Evolutionary conservation across 2,888 invertebrate genomes (phyloP), one percentile per base, ranked within the genome.

Genomic region (Meteorus cinctellus): DNA sequence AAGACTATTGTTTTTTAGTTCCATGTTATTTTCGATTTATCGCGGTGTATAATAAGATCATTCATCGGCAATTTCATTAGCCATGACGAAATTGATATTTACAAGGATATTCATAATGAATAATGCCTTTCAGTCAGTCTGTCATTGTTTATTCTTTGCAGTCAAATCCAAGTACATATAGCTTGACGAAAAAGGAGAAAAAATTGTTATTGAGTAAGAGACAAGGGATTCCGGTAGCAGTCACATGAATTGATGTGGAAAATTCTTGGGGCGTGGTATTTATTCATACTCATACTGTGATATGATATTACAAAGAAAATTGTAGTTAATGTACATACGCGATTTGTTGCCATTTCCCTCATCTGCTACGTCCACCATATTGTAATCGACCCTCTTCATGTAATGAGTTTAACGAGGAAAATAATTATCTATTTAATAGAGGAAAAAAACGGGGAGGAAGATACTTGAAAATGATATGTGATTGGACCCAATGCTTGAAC

Each of bases 251-350:
- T 72, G 66, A 65, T 51, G 55, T 66, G 60, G 66, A 66, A 71
- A 75, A 75, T 67, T 72, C 67, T n/a, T 55, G 10, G 45, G 75
- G 71, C 62, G 75, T 72, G 75, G 72, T 51, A 10, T 29, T 14
- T 41, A 63, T 55, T 41, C 36, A 59, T 60, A 70, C 60, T 34
- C n/a, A 24, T 29, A 60, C 60, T 4, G 29, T 27, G 36, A 65
- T 5, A 36, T 16, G 24, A 31, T 31, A 66, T 67, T 67, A 76
- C 72, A 62, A 72, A 63, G 72, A 41, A 45, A 72, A 76, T 76
- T 72, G 76, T 36, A 62, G 60, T 76, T 76, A 51, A 27, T 76
- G 48, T 76, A 76, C 67, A 62, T 72, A 76, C 66, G 60, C 41
- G 34, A 65, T 51, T 63, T 31, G 66, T 71, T 14, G 29, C 10